Evolutionary conservation across 2,113 vertebrate species (phyloP), one percentile per base, ranked within the genome.

Genomic region (Jaculus jaculus): DNA sequence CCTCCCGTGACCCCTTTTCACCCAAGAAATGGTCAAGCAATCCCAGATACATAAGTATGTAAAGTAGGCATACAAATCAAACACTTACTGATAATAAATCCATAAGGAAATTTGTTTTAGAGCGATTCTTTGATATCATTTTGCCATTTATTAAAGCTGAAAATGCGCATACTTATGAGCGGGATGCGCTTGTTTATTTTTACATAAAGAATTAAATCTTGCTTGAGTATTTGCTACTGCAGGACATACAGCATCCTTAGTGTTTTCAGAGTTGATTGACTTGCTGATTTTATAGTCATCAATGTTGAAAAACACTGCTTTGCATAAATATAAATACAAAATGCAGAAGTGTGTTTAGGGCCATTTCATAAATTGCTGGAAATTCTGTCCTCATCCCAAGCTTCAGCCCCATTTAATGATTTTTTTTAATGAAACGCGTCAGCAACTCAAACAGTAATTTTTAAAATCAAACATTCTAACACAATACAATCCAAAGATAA

Each of bases 201-300:
- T 85, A 85, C 83, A 85, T 71, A 72, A 85, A 72, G 83, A 84
- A 84, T 72, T 72, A 58, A 85, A 58, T 84, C 66, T 37, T 84
- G 83, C 66, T 66, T 85, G 83, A 85, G 72, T 72, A 71, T 58
- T 71, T 72, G 47, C 58, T 54, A 34, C n/a, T 85, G 66, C 68
- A 37, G 66, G 51, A 30, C 51, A n/a, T 28, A 5, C 68, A 72
- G 83, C 66, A 21, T 72, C 68, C 71, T 60, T 30, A 85, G 28
- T 58, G 66, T 54, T 71, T 84, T 71, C 83, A 85, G 68, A 85
- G 47, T 85, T 72, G 68, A 47, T 58, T 65, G 54, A 72, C 71
- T 71, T 72, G 71, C 71, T 85, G 83, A 72, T 71, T 85, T 85
- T 85, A 85, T 71, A 72, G 34, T 85, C 47, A 72, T 72, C 83